A percentile compares a stretch with the other conserved stretches of the same genome.
phyloP scores from a whole-genome alignment of 1,140 invertebrate genomes.

The Drosophila grimshawi region DNA sequence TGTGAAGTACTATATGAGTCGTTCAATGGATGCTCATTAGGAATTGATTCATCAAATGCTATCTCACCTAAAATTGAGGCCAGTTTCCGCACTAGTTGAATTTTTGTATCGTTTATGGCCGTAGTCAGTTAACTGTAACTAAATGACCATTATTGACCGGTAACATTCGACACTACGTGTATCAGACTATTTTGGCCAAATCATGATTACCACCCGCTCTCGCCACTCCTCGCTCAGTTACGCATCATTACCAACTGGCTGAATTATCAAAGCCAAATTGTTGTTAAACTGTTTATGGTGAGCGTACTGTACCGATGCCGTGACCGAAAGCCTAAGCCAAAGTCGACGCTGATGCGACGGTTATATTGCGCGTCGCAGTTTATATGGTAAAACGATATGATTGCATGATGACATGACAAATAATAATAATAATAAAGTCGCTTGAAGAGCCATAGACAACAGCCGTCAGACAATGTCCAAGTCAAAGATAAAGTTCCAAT shows the following conservation, averaged over 20 bases:
- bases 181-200: slow-evolving; percentile 59
- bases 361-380: slow-evolving; percentile 58
- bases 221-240: slow-evolving; percentile 26
- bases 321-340: slow-evolving; percentile 14
- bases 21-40: slow-evolving; percentile 28
- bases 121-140: slow-evolving; percentile 54
- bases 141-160: slow-evolving; percentile 42
- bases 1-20: not conserved
- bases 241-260: slow-evolving; percentile 63
- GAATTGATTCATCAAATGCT: slow-evolving; percentile 36
- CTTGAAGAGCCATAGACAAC: slow-evolving; percentile 21
- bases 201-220: slow-evolving; percentile 32
- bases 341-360: slow-evolving; percentile 50
- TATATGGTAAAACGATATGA: slow-evolving; percentile 78
- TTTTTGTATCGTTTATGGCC: not conserved
- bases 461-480: slow-evolving; percentile 4
- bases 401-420: slow-evolving; percentile 79
- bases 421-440: slow-evolving; percentile 46
- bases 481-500: not conserved
- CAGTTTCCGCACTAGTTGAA: slow-evolving; percentile 49
- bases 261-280: slow-evolving; percentile 29
- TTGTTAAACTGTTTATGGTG: slow-evolving; percentile 2
- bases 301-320: slow-evolving; percentile 2
- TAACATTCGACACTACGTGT: slow-evolving; percentile 42
- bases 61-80: slow-evolving; percentile 7